A percentile compares a stretch with the other conserved stretches of the same genome.
These are phyloP conservation scores for Telenomus remus DNA, from an alignment of 1,140 invertebrate species.

Conservation along the genomic window DNA sequence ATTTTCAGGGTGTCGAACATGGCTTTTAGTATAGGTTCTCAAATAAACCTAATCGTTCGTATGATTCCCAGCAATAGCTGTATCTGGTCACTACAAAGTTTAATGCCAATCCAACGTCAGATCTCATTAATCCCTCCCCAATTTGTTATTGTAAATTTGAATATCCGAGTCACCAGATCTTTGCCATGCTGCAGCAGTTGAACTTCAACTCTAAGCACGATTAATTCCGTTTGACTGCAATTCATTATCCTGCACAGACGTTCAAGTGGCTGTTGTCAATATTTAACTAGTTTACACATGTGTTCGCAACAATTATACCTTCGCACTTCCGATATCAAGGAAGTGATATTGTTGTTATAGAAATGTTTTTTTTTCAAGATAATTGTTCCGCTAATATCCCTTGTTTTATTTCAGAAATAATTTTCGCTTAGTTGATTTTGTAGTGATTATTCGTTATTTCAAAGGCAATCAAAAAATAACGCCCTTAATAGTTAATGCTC, in stretches of 20 bases:
- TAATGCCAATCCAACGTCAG: slow-evolving; percentile 28
- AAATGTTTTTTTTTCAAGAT: too few species aligned
- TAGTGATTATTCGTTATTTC: slow-evolving; percentile 22
- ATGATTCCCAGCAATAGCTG: slow-evolving; percentile 59
- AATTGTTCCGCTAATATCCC: too few species aligned
- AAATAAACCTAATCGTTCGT: slow-evolving; percentile 72
- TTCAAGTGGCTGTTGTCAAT: slow-evolving; percentile 23
- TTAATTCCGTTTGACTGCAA: slow-evolving; percentile 41
- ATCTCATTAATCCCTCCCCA: slow-evolving; percentile 37
- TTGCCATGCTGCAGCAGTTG: slow-evolving; percentile 19
- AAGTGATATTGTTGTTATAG: too few species aligned
- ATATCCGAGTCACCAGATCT: slow-evolving; percentile 29
- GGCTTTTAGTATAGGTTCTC: slow-evolving; percentile 61
- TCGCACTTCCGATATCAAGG: too few species aligned
- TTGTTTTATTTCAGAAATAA: slow-evolving; percentile 5
- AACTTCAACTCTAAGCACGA: slow-evolving; percentile 31
- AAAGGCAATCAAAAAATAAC: slow-evolving; percentile 36
- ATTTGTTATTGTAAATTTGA: slow-evolving; percentile 48
- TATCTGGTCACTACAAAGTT: slow-evolving; percentile 64
- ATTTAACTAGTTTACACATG: slow-evolving; percentile 2
- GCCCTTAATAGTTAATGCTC: slow-evolving; percentile 37
- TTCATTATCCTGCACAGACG: slow-evolving; percentile 25
- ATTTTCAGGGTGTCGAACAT: slow-evolving; percentile 67
- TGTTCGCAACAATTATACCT: too few species aligned
- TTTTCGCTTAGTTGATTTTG: slow-evolving; percentile 20